Conservation (phyloP, 2,888 invertebrate genomes). For the Hemithea aestivaria region DNA sequence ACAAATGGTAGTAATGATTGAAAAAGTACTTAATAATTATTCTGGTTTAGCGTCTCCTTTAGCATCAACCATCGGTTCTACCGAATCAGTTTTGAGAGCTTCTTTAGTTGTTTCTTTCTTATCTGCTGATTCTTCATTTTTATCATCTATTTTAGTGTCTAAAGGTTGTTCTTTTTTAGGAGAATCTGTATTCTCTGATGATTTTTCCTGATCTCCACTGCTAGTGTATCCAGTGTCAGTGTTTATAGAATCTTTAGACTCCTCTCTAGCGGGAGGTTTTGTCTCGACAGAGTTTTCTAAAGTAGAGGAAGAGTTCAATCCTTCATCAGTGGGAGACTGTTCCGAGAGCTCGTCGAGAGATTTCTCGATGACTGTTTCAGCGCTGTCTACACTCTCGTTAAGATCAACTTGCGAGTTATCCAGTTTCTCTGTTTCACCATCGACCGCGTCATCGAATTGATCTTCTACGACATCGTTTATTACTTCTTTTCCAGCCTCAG, state of each 20-base stretch:
- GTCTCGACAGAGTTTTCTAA: constrained; percentile 42
- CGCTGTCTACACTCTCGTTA: constrained; percentile 60
- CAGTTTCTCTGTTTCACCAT: constrained; percentile 28
- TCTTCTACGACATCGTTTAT: constrained; percentile 7
- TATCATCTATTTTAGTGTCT: neutral
- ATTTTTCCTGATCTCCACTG: constrained; percentile 24
- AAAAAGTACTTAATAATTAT: constrained; percentile 9
- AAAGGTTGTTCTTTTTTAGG: neutral
- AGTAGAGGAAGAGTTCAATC: constrained; percentile 30
- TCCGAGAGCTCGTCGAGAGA: constrained; percentile 44
- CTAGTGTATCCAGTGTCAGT: constrained; percentile 49
- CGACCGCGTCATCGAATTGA: constrained; percentile 11
- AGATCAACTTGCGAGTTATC: constrained; percentile 53
- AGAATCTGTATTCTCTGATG: constrained; percentile 12
- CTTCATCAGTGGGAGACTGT: constrained; percentile 20
- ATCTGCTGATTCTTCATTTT: neutral
- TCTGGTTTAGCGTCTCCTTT: constrained; percentile 13
- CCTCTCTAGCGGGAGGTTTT: constrained; percentile 42
- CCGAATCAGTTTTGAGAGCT: neutral
- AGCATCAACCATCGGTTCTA: neutral
- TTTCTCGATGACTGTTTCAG: constrained; percentile 62
- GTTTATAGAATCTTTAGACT: constrained; percentile 48
- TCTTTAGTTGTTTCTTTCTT: neutral
- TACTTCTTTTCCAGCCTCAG: constrained; percentile 1
- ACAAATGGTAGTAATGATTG: constrained; percentile 24